phyloP scores from a whole-genome alignment of 2,113 vertebrate species.

The Xiphias gladius region DNA sequence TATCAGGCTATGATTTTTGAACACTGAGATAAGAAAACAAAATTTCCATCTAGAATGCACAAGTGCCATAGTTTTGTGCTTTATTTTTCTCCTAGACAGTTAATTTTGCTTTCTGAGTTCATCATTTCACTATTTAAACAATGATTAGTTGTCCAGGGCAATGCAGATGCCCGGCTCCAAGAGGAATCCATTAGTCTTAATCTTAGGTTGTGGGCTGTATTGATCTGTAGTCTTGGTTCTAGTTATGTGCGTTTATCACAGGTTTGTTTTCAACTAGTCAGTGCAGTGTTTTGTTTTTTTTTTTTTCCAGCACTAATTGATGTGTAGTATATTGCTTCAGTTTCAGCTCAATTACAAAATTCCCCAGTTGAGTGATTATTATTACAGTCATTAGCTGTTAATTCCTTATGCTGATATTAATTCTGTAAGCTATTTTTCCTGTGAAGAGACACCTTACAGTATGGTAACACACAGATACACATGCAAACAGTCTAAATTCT shows the following conservation, averaged over 20 bases:
- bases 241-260: conserved; percentile 65
- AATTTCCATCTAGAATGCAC: not conserved
- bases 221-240: conserved; percentile 74
- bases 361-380: conserved; percentile 1
- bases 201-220: conserved; percentile 73
- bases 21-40: conserved; percentile 5
- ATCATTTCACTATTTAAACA: conserved; percentile 47
- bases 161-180: conserved; percentile 52
- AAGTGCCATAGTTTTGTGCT: not conserved
- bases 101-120: conserved; percentile 13
- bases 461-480: not conserved
- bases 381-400: conserved; percentile 31
- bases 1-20: not conserved
- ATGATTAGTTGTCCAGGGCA: conserved; percentile 41
- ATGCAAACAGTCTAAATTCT: not conserved
- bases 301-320: conserved; percentile 31
- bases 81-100: not conserved
- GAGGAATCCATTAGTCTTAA: conserved; percentile 80
- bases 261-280: conserved; percentile 65
- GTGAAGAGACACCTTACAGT: not conserved
- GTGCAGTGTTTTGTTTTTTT: not conserved
- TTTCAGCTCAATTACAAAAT: conserved; percentile 44
- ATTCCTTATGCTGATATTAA: conserved; percentile 23
- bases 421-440: conserved; percentile 5
- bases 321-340: conserved; percentile 42